These are phyloP conservation scores for Drosophila ogumai DNA, from an alignment of 1,140 invertebrate genomes.

Conservation along the genomic window DNA sequence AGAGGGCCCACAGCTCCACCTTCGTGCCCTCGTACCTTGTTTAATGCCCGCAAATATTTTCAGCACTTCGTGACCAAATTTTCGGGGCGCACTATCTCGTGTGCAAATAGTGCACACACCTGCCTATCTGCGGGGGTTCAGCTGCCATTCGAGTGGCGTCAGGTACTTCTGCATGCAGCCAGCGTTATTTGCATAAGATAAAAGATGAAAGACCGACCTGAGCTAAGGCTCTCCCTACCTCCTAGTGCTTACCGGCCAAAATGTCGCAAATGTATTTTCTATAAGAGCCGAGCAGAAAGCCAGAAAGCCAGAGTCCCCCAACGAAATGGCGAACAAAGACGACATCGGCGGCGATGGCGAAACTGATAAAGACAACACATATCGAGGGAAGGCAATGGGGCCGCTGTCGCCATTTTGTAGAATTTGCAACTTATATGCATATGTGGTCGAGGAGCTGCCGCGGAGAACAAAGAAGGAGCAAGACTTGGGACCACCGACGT, in stretches of 20 bases:
- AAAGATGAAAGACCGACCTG: constrained; percentile 57
- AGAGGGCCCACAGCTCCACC: constrained; percentile 28
- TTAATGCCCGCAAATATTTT: constrained; percentile 68
- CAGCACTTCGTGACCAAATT: constrained; percentile 75
- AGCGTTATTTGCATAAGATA: constrained; percentile 80
- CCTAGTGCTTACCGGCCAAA: constrained; percentile 53
- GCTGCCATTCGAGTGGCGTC: constrained; percentile 47
- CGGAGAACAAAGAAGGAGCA: constrained; percentile 22
- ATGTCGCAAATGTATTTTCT: constrained; percentile 73
- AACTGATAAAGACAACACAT: constrained; percentile 79
- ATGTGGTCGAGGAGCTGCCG: constrained; percentile 40
- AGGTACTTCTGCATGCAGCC: constrained; percentile 63
- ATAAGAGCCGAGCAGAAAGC: constrained; percentile 71
- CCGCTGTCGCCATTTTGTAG: constrained; percentile 78
- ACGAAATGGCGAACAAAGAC: constrained; percentile 17
- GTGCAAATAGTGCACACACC: constrained; percentile 67
- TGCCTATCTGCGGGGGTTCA: constrained; percentile 41
- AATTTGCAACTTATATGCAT: constrained; percentile 77
- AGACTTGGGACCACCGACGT: constrained; percentile 49
- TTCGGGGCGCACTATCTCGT: constrained; percentile 65
- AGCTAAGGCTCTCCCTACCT: constrained; percentile 27
- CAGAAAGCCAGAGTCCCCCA: constrained; percentile 51
- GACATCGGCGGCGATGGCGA: constrained; percentile 52
- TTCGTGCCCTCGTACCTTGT: constrained; percentile 41
- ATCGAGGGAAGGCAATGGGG: constrained; percentile 45